Conservation (phyloP, 2,113 vertebrate genomes). For the Oreochromis aureus region DNA sequence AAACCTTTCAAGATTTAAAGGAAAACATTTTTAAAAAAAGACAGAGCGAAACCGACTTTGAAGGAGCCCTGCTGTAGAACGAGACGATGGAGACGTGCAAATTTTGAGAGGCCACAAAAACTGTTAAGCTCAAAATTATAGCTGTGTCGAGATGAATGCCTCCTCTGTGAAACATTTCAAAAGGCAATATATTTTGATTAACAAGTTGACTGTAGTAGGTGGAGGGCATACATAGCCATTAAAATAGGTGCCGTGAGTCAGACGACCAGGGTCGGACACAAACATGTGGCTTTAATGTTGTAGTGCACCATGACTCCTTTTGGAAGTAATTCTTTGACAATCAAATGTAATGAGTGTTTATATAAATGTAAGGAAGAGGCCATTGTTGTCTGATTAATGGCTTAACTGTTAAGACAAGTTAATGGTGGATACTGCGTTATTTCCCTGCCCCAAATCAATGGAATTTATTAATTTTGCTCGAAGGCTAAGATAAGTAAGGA, state of each 20-base stretch:
- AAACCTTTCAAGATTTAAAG: neutral
- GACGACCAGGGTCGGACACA: neutral
- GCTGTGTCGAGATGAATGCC: neutral
- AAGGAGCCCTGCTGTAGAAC: neutral
- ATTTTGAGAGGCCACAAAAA: neutral
- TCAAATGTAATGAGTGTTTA: neutral
- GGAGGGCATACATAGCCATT: neutral
- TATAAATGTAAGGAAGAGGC: neutral
- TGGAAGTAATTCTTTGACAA: neutral
- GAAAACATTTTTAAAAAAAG: neutral
- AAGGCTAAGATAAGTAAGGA: slow-evolving; percentile 19
- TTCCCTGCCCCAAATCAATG: slow-evolving; percentile 39
- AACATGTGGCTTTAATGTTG: neutral
- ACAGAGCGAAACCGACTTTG: neutral
- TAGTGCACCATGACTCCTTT: neutral
- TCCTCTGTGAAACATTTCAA: neutral
- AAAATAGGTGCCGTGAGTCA: neutral
- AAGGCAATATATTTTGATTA: neutral
- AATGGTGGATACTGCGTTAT: slow-evolving; percentile 7
- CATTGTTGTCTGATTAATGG: slow-evolving; percentile 11
- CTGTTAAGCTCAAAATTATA: neutral
- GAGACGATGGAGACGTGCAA: neutral
- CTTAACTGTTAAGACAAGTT: neutral
- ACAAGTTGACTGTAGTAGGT: neutral
- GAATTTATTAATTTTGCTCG: slow-evolving; percentile 26